phyloP scores from a whole-genome alignment of 2,797 vertebrate species.

The Epinephelus coioides region DNA sequence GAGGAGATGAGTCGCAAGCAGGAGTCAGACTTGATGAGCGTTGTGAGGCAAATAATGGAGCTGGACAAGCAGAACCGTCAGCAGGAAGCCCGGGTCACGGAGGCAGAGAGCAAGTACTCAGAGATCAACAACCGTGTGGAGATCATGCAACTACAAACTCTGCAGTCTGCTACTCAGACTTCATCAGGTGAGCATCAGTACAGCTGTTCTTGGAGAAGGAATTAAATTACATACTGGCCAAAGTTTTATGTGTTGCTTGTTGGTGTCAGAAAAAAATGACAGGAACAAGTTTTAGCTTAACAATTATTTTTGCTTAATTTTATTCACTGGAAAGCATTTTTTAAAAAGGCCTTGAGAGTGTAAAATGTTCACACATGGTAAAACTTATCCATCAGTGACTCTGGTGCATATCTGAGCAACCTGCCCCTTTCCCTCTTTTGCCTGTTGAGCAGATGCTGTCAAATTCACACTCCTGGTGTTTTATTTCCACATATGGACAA shows the following conservation, averaged over 20 bases:
- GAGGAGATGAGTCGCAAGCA: conserved; percentile 93
- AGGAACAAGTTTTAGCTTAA: neutral
- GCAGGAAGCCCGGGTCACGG: conserved; percentile 90
- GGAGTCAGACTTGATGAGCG: conserved; percentile 89
- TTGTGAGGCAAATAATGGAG: conserved; percentile 94
- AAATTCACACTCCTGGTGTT: conserved; percentile 15
- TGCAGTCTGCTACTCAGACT: conserved; percentile 92
- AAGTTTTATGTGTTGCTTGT: neutral
- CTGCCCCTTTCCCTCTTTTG: conserved; percentile 1
- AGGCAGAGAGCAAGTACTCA: conserved; percentile 96
- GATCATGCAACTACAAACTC: conserved; percentile 96
- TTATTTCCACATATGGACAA: conserved; percentile 4
- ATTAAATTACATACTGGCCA: neutral
- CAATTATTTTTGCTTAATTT: neutral
- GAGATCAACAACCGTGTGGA: conserved; percentile 96
- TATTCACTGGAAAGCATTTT: no score
- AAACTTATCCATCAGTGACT: conserved; percentile 11
- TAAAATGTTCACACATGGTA: conserved; percentile 26
- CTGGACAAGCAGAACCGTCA: conserved; percentile 91
- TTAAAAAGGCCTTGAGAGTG: neutral
- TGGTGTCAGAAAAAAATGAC: neutral
- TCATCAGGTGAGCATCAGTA: conserved; percentile 91
- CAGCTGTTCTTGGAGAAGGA: neutral
- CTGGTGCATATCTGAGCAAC: neutral
- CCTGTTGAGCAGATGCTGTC: conserved; percentile 19